Evolutionary conservation across 2,113 vertebrate genomes (phyloP).

Genomic region (Neogale vison): DNA sequence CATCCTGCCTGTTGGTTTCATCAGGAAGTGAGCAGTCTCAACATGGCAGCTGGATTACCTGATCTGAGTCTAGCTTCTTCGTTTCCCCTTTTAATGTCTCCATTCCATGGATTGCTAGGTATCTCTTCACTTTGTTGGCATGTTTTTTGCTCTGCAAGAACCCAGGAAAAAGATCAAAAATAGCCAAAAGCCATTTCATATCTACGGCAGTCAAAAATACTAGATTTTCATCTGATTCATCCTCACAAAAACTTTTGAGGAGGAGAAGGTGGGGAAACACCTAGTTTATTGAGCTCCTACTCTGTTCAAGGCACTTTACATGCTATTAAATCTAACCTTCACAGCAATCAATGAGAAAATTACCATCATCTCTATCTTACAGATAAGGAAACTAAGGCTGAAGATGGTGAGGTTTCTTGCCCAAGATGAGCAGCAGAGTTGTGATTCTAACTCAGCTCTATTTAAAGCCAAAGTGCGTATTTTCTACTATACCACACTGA

Average conservation of each 20-base stretch:
- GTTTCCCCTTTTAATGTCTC: constrained; percentile 85
- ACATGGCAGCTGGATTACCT: constrained; percentile 79
- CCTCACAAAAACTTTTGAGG: constrained; percentile 28
- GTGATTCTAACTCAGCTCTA: constrained; percentile 8
- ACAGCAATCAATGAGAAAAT: not conserved
- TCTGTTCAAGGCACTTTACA: not conserved
- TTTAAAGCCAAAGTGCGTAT: not conserved
- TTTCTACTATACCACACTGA: not conserved
- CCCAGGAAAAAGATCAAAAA: constrained; percentile 75
- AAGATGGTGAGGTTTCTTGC: constrained; percentile 27
- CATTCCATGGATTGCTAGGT: constrained; percentile 89
- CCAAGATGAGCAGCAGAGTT: constrained; percentile 22
- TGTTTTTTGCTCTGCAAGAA: constrained; percentile 96
- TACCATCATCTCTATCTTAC: not conserved
- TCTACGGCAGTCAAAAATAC: constrained; percentile 51
- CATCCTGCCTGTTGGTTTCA: constrained; percentile 48
- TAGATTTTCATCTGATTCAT: constrained; percentile 37
- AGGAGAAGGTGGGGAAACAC: not conserved
- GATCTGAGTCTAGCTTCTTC: constrained; percentile 84
- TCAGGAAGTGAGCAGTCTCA: constrained; percentile 25
- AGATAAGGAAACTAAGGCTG: not conserved
- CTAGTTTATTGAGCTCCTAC: not conserved
- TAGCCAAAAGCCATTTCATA: constrained; percentile 57
- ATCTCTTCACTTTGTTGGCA: constrained; percentile 95
- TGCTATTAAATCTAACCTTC: not conserved